Evolutionary conservation across 2,888 invertebrate genomes (phyloP).

Genomic region (Liopterus haemorrhoidalis): DNA sequence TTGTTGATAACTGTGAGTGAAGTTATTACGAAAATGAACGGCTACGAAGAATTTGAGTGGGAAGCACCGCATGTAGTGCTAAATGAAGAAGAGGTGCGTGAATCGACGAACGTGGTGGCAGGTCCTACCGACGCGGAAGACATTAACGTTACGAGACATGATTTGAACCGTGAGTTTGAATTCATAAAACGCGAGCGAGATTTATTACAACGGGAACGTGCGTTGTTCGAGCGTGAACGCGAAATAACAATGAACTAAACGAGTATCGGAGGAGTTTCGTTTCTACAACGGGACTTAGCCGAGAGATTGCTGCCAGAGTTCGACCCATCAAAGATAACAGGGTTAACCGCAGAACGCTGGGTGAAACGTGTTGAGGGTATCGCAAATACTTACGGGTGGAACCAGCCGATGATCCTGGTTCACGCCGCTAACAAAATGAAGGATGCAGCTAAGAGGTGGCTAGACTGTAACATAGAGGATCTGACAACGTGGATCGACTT

Average conservation of each 20-base stretch:
- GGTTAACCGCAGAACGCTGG: slow-evolving; percentile 5
- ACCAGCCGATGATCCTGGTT: not conserved
- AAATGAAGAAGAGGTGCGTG: too few relatives aligned
- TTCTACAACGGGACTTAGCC: not conserved
- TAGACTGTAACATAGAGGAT: not conserved
- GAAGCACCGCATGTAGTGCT: too few relatives aligned
- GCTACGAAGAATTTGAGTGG: too few relatives aligned
- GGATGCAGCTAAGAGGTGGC: not conserved
- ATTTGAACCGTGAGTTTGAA: not conserved
- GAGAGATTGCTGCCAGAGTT: not conserved
- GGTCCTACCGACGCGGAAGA: too few relatives aligned
- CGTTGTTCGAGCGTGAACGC: too few relatives aligned
- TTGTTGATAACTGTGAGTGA: too few relatives aligned
- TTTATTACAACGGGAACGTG: slow-evolving; percentile 1
- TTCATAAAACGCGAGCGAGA: not conserved
- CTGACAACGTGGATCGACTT: not conserved
- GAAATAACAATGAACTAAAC: slow-evolving; percentile 2
- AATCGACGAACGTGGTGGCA: too few relatives aligned
- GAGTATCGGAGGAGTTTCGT: not conserved
- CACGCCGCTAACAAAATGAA: not conserved
- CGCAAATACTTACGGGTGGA: not conserved
- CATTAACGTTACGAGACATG: too few relatives aligned
- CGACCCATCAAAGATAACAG: not conserved
- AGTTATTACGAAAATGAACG: too few relatives aligned
- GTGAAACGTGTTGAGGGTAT: slow-evolving; percentile 2